A percentile compares a stretch with the other conserved stretches of the same genome.
phyloP scores from a whole-genome alignment of 2,113 vertebrate species.

The Leucosticte australis region DNA sequence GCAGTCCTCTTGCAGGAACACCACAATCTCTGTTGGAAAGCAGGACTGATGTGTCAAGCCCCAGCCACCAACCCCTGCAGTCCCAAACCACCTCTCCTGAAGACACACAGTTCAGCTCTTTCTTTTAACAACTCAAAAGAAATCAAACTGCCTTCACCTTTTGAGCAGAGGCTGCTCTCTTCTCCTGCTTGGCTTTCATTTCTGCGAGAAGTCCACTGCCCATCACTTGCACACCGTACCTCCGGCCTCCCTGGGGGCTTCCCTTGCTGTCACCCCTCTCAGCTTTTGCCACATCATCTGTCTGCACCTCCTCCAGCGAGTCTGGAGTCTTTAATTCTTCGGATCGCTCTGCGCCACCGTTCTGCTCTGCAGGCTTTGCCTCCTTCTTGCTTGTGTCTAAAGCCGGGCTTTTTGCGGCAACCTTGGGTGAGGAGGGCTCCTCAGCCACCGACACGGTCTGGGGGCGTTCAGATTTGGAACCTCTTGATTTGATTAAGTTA shows the following conservation, averaged over 20 bases:
- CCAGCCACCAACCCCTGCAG: background rate
- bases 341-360: conserved; percentile 73
- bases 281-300: conserved; percentile 70
- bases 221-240: conserved; percentile 92
- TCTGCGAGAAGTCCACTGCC: conserved; percentile 91
- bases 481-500: conserved; percentile 90
- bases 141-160: conserved; percentile 78
- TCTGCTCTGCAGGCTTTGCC: conserved; percentile 53
- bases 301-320: conserved; percentile 78
- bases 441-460: conserved; percentile 73
- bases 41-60: background rate
- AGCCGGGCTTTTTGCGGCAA: conserved; percentile 70
- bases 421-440: conserved; percentile 85
- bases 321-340: conserved; percentile 90
- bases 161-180: conserved; percentile 80
- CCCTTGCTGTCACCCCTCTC: conserved; percentile 75
- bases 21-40: background rate
- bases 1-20: background rate
- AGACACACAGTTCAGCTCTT: background rate
- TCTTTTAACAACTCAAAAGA: background rate
- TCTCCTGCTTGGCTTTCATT: conserved; percentile 98
- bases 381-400: conserved; percentile 72
- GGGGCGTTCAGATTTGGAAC: conserved; percentile 83
- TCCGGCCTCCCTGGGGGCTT: conserved; percentile 87
- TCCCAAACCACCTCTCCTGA: background rate